A percentile compares a stretch with the other conserved stretches of the same genome.
phyloP scores from a whole-genome alignment of 2,888 invertebrate species.

The Ethmia dodecea region DNA sequence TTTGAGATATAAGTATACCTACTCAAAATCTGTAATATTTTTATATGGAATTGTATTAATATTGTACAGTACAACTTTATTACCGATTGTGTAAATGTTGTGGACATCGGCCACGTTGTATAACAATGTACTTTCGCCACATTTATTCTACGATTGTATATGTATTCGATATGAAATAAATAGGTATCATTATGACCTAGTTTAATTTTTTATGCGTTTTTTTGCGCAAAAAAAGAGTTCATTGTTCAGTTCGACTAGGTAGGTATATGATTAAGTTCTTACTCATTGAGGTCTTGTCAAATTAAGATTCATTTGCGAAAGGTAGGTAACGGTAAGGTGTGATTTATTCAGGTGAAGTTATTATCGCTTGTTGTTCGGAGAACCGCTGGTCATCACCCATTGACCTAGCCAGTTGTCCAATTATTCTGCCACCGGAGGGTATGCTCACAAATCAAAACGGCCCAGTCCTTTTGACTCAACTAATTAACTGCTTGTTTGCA shows the following conservation, averaged over 20 bases:
- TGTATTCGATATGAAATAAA: slow-evolving; percentile 56
- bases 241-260: slow-evolving; percentile 36
- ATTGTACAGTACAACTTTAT: slow-evolving; percentile 25
- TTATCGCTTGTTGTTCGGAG: slow-evolving; percentile 37
- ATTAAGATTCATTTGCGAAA: slow-evolving; percentile 62
- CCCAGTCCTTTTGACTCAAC: too few relatives aligned
- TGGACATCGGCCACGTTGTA: slow-evolving; percentile 24
- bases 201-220: slow-evolving; percentile 22
- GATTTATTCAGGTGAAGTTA: slow-evolving; percentile 57
- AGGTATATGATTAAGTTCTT: slow-evolving; percentile 53
- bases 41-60: slow-evolving; percentile 32
- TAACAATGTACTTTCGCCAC: slow-evolving; percentile 39
- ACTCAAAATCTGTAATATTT: slow-evolving; percentile 32
- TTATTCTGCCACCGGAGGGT: slow-evolving; percentile 40
- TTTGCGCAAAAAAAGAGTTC: slow-evolving; percentile 4
- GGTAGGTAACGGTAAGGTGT: slow-evolving; percentile 44
- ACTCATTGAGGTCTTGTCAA: slow-evolving; percentile 48
- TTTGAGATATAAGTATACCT: slow-evolving; percentile 3
- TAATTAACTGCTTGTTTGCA: too few relatives aligned
- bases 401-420: slow-evolving; percentile 54
- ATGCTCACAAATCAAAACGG: too few relatives aligned
- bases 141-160: slow-evolving; percentile 49
- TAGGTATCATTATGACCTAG: slow-evolving; percentile 47
- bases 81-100: slow-evolving; percentile 19
- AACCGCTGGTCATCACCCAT: slow-evolving; percentile 49